phyloP scores from a whole-genome alignment of 2,113 vertebrate genomes.

The Hemiprocne comata region DNA sequence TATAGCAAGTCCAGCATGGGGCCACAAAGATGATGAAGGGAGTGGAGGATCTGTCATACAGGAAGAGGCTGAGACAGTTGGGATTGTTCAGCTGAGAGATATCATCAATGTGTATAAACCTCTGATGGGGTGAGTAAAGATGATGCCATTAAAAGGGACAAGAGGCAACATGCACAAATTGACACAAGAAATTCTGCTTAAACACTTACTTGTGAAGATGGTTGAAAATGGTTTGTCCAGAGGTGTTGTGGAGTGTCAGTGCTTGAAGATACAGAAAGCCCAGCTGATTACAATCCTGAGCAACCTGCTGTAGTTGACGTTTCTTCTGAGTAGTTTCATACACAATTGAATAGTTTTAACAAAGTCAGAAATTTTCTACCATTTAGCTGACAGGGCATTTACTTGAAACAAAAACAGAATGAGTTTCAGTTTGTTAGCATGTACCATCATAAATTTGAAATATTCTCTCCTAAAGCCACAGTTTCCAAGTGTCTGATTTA shows the following conservation, averaged over 20 bases:
- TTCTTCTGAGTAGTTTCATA: background rate
- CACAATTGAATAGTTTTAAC: background rate
- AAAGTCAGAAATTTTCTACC: background rate
- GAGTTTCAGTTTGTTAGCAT: background rate
- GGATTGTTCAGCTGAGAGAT: too few species aligned
- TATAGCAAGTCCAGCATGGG: too few species aligned
- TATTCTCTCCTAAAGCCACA: too few species aligned
- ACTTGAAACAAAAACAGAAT: background rate
- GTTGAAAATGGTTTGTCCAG: background rate
- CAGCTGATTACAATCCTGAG: background rate
- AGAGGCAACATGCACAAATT: too few species aligned
- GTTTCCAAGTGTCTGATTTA: too few species aligned
- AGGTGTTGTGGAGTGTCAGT: background rate
- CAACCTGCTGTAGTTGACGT: background rate
- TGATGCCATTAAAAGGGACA: too few species aligned
- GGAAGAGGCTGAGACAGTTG: too few species aligned
- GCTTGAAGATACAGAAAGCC: background rate
- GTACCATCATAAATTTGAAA: too few species aligned
- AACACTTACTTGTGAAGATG: background rate
- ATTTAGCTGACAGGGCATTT: background rate
- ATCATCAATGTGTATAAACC: too few species aligned
- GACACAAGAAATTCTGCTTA: background rate
- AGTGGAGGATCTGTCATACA: too few species aligned
- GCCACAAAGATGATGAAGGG: too few species aligned
- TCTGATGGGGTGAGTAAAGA: too few species aligned